A percentile compares a stretch with the other conserved stretches of the same genome.
Conservation (phyloP, 2,888 invertebrate species). For the Eupithecia abbreviata region DNA sequence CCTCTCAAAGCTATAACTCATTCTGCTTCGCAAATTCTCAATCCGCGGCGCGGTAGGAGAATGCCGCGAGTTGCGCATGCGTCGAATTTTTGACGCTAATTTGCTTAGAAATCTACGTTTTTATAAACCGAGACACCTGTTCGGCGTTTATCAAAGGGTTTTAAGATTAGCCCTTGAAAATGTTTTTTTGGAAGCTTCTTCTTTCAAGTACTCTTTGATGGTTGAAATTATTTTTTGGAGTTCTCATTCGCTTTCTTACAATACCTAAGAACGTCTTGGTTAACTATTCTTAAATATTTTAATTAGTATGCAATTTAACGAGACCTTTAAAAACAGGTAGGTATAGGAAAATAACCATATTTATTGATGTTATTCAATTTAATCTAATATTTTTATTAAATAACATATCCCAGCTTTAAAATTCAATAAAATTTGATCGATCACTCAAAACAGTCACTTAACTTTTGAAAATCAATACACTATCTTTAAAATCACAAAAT, state of each 20-base stretch:
- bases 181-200: conserved; percentile 8
- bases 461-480: neutral
- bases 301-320: neutral
- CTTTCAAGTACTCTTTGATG: neutral
- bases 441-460: neutral
- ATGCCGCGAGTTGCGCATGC: conserved; percentile 39
- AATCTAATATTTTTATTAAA: neutral
- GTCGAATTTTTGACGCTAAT: conserved; percentile 48
- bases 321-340: neutral
- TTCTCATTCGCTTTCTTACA: neutral
- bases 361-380: neutral
- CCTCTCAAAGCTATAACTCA: conserved; percentile 42
- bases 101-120: conserved; percentile 45
- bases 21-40: conserved; percentile 36
- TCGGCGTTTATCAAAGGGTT: conserved; percentile 34
- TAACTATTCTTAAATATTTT: neutral
- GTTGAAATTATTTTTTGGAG: neutral
- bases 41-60: conserved; percentile 41
- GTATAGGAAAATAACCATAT: neutral
- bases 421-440: neutral
- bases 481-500: neutral
- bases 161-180: conserved; percentile 12
- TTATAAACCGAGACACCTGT: conserved; percentile 42
- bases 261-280: neutral
- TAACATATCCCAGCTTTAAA: neutral